Evolutionary conservation across 2,888 invertebrate genomes (phyloP).

Genomic region (Hanleya hanleyi): DNA sequence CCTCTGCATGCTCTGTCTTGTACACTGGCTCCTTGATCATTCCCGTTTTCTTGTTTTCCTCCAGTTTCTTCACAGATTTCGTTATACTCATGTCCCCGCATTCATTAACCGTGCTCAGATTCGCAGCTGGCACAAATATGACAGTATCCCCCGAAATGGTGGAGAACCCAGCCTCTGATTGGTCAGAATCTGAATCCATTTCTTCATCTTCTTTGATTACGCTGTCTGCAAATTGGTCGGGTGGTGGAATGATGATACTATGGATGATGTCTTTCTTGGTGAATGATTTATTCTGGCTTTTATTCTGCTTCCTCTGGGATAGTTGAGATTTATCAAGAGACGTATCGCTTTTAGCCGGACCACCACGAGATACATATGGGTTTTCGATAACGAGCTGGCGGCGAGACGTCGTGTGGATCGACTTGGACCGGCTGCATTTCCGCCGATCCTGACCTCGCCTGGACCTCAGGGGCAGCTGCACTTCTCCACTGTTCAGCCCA

Average conservation of each 20-base stretch:
- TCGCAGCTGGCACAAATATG: constrained; percentile 31
- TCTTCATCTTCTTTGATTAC: neutral
- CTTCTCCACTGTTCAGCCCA: constrained; percentile 50
- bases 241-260: neutral
- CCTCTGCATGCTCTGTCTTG: neutral
- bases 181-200: constrained; percentile 31
- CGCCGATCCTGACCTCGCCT: neutral
- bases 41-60: neutral
- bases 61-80: neutral
- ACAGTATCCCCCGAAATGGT: constrained; percentile 48
- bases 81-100: neutral
- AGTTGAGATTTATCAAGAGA: neutral
- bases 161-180: constrained; percentile 46
- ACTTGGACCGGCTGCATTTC: neutral
- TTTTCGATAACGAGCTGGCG: neutral
- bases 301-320: neutral
- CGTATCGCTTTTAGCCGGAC: neutral
- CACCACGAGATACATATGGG: neutral
- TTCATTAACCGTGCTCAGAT: constrained; percentile 5
- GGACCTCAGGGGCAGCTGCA: neutral
- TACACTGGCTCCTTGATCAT: neutral
- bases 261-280: neutral
- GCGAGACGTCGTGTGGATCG: neutral
- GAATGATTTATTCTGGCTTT: too few species aligned
- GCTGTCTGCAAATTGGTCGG: neutral